Base-by-base conservation (phyloP, 2,797 vertebrate genomes). In the Phyllotis vaccarum region DNA sequence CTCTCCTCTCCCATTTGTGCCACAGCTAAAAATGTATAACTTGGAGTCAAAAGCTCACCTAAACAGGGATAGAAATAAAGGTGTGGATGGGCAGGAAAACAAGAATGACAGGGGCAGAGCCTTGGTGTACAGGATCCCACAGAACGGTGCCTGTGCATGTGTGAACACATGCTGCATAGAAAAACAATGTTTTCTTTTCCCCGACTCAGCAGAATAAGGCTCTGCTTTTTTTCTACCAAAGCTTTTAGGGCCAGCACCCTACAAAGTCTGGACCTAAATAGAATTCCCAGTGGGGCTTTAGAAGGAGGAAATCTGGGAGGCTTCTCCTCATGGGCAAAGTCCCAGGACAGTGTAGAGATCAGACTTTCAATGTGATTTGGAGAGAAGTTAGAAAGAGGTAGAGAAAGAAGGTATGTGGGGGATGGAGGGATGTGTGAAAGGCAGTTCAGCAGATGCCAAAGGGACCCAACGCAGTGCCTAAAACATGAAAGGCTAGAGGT, bases 181-280 rank as follows among this genome's bases (percentile, higher is more conserved):
- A 68, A 97, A 90, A 92, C 24, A 90, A 60, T 56, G 94, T 81
- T 94, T 94, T 76, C 86, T 89, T 92, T 95, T 43, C 37, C 86
- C 64, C 64, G 68, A 68, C 74, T 95, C 93, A 95, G 96, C 96
- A 94, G 94, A 95, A 95, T 72, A 90, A 93, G 54, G 37, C 82
- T 95, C 58, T 91, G 91, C 94, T 95, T 58, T 89, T 94, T 95
- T 95, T 82, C 82, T 89, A 79, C 81, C 46, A 92, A 96, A 95
- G 56, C 68, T 94, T 64, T 93, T 68, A 93, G 94, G 86, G 79
- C 24, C 31, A 52, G 21, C 27, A 68, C 37, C 34, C 49, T 75
- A 70, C 74, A 91, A 66, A 91, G 64, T 21, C 40, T 68, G 60
- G n/a, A 86, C 54, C 58, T 46, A 91, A 27, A 81, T 6, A 95